Base-by-base conservation (phyloP, 1,140 invertebrate species). In the Diorhabda carinulata region DNA sequence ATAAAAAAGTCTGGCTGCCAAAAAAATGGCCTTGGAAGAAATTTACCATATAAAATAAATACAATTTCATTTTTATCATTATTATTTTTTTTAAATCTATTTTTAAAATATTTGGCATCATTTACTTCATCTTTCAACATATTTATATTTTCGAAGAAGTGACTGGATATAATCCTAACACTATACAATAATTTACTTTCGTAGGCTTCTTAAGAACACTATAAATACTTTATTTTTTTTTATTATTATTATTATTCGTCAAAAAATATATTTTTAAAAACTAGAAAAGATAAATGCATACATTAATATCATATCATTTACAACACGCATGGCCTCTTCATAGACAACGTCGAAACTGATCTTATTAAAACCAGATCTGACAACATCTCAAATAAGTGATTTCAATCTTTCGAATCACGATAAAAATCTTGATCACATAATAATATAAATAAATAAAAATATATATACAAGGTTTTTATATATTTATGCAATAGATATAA, bases 101-200 rank as follows among this genome's bases (percentile, higher is more conserved):
- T 70, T 73, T 75, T 25, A 25, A 75, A 76, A 78, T 78, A 79
- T 79, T 79, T 79, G 78, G 78, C 78, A 79, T 79, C 76, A 73
- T 72, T 71, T 74, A 61, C 67, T 77, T 70, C 69, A 75, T 70
- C 74, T 8, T 70, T 75, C 72, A 79, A 78, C 76, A 77, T 79
- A 75, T 66, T 76, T 72, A 76, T 77, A 75, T 76, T 71, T 75
- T 73, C 69, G 72, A 71, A 66, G 71, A 76, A 72, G 69, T 70
- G 63, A 74, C 71, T 70, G 68, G 64, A 61, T 71, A 74, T 73
- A 74, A 25, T 25, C 25, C 74, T 77, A 77, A 75, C 73, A 74
- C 73, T 76, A 76, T 78, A 76, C 74, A 77, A 75, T 73, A 73
- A 78, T 73, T 72, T 63, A 74, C 64, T 73, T 74, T 73, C 70